Base-by-base conservation (phyloP, 2,113 vertebrate species). In the Cephalopterus ornatus region DNA sequence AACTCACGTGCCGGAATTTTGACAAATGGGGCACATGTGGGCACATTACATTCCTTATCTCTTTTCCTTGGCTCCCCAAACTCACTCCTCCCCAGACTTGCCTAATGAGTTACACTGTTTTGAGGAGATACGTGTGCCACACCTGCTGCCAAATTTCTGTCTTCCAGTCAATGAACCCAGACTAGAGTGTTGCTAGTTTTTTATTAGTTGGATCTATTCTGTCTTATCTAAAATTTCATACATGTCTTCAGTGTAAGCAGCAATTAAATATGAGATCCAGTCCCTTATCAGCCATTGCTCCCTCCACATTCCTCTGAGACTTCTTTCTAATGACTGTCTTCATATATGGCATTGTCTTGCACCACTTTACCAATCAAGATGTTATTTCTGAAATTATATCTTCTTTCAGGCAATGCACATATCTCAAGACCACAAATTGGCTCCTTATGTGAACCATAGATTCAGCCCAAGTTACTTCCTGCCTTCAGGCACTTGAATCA, bases 401-500 rank as follows among this genome's bases (percentile, higher is more conserved):
- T 63, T 71, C 83, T 93, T 71, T 56, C 68, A 84, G 70, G 41
- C 61, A 84, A 39, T 32, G 27, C 14, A 18, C 5, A 0, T 62
- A 52, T 65, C 89, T 81, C 55, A 81, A 75, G 65, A 89, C 76
- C 89, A 93, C 85, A 88, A 90, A 90, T 1, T 67, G 68, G 39
- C 8, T 89, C 78, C 56, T 72, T 32, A 32, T 4, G 33, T 41
- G 65, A 93, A 50, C 35, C 1, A 3, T 7, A 67, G 56, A 86
- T 35, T 76, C 56, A 72, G 55, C 52, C 27, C 52, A 61, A 47
- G 59, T 50, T 67, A 81, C 91, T 95, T 97, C 95, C 93, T 93
- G 86, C 76, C 95, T 86, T 67, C 5, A 30, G 77, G 94, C 76
- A 33, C 65, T 59, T 89, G 94, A 77, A 75, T 89, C 61, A 74